Base-by-base conservation (phyloP, 2,888 invertebrate species). In the Chesias legatella region DNA sequence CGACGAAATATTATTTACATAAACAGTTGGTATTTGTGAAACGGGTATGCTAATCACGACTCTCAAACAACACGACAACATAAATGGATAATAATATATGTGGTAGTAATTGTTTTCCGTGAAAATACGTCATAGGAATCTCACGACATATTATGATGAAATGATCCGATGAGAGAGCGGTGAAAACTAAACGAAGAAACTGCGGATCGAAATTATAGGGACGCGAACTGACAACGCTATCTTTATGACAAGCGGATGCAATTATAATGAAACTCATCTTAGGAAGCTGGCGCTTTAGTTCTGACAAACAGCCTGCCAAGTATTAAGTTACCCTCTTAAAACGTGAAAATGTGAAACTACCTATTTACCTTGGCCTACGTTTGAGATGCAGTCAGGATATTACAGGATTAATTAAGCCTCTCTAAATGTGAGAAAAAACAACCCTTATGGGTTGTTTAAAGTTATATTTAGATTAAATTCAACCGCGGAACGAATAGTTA, bases 21-120 rank as follows among this genome's bases (percentile, higher is more conserved):
- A 8, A 17, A 30, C 11, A 13, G n/a, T n/a, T 6, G 22, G 22
- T 7, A 22, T 17, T 17, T 22, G 22, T 22, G 6, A n/a, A 22
- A 22, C 6, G 7, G 22, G n/a, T 22, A 22, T 22, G 22, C 22
- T 22, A 22, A 22, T 22, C 22, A 22, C 22, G 22, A 22, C 6
- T 22, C n/a, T n/a, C 22, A 7, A 22, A 6, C 35, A 35, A 50
- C 37, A 32, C 36, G 33, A 25, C 46, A 53, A 52, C 35, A 35
- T 7, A 30, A 48, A 35, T 52, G 40, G 29, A 58, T 47, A 49
- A 54, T 59, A 51, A 56, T 59, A 52, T 56, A 37, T 52, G 40
- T n/a, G n/a, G n/a, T n/a, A n/a, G n/a, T 65, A 60, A 70, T 66
- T 63, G 54, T 60, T 70, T 67, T 61, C 61, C 54, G 37, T 49